Conservation (phyloP, 2,113 vertebrate species). For the Engraulis encrasicolus region DNA sequence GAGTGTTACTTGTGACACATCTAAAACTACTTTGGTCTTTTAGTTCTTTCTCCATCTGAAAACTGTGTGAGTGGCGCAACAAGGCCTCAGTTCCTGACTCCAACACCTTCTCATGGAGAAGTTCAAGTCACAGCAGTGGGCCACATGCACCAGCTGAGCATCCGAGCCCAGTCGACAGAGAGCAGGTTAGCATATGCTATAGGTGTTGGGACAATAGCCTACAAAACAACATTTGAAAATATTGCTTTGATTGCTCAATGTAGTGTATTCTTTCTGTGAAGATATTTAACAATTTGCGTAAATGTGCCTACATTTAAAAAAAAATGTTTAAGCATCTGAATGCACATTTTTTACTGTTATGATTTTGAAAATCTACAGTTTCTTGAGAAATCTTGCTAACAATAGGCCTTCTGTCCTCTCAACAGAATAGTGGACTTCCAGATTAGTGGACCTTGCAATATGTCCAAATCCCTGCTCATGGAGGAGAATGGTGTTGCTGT, state of each 20-base stretch:
- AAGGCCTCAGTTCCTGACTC: slow-evolving; percentile 60
- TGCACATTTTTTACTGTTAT: not conserved
- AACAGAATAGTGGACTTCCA: slow-evolving; percentile 65
- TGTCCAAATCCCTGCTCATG: slow-evolving; percentile 59
- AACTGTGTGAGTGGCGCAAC: slow-evolving; percentile 56
- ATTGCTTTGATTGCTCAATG: not conserved
- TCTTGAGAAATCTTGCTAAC: not conserved
- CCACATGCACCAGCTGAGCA: slow-evolving; percentile 48
- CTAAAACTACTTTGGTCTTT: slow-evolving; percentile 31
- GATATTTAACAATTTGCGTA: too few species aligned
- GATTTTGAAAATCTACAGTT: not conserved
- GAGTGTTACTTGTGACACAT: not conserved
- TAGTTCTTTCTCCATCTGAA: slow-evolving; percentile 61
- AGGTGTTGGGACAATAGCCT: not conserved
- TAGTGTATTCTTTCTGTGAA: too few species aligned
- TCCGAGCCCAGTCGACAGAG: slow-evolving; percentile 54
- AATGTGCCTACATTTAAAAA: too few species aligned
- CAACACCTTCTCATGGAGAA: slow-evolving; percentile 55
- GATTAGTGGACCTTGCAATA: slow-evolving; percentile 69
- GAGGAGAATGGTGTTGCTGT: slow-evolving; percentile 20
- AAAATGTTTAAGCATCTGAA: not conserved
- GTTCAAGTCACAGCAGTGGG: slow-evolving; percentile 61
- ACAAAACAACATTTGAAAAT: too few species aligned
- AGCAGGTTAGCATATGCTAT: slow-evolving; percentile 49
- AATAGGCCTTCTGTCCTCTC: not conserved